These are phyloP conservation scores for Acanthisitta chloris DNA, from an alignment of 2,113 vertebrate species.

Conservation along the genomic window DNA sequence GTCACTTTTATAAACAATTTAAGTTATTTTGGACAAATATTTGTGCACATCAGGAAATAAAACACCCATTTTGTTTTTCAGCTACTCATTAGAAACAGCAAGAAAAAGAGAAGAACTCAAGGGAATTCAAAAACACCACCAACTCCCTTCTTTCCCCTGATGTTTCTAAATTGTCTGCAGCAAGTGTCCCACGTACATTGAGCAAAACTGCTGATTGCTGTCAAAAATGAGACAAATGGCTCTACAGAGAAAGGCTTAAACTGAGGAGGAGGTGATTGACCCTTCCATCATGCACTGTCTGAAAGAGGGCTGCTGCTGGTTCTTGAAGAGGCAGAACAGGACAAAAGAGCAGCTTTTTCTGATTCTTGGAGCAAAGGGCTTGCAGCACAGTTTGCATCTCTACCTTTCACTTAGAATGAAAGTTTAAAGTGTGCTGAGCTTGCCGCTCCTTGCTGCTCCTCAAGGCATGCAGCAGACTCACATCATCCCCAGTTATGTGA, in stretches of 20 bases:
- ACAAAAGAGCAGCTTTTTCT: neutral
- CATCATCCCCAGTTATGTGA: neutral
- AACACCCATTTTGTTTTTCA: neutral
- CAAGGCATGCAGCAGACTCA: neutral
- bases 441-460: neutral
- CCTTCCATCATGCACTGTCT: neutral
- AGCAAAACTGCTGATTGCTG: neutral
- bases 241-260: neutral
- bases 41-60: constrained; percentile 16
- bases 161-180: constrained; percentile 37
- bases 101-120: neutral
- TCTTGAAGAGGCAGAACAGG: neutral
- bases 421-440: neutral
- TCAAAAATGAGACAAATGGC: neutral
- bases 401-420: neutral
- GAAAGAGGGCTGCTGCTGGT: neutral
- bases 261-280: neutral
- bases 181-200: neutral
- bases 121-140: neutral
- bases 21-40: constrained; percentile 32
- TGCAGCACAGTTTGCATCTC: neutral
- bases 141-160: neutral
- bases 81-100: neutral
- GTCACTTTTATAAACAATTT: constrained; percentile 38
- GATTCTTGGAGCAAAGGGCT: neutral